phyloP scores from a whole-genome alignment of 2,888 invertebrate species.

The Eilema depressum region DNA sequence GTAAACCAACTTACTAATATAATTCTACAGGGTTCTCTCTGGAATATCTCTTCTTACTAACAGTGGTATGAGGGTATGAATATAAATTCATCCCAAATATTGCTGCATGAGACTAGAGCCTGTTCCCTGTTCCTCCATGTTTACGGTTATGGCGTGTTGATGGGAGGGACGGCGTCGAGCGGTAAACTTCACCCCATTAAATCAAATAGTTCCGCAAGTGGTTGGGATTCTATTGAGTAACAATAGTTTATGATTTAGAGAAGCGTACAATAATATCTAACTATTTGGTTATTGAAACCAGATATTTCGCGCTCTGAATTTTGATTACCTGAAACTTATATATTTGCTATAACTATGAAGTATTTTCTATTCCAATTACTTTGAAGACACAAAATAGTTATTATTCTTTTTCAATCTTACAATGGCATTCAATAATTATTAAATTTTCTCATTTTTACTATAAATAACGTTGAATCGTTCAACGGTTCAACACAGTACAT shows the following conservation, averaged over 20 bases:
- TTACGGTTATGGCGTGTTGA: slow-evolving; percentile 4
- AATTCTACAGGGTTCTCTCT: neutral
- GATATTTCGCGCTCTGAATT: neutral
- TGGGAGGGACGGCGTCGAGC: neutral
- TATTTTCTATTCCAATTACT: neutral
- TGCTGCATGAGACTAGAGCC: neutral
- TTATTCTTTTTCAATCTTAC: neutral
- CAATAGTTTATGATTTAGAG: neutral
- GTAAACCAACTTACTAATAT: neutral
- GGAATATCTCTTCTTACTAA: neutral
- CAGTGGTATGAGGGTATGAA: neutral
- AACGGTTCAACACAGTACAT: no score
- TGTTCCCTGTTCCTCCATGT: neutral
- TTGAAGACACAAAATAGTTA: neutral
- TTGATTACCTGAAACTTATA: neutral
- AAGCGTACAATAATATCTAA: neutral
- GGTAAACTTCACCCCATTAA: neutral
- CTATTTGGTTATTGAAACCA: neutral
- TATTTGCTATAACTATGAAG: no score
- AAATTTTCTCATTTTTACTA: no score
- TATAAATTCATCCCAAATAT: neutral
- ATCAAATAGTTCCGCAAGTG: neutral
- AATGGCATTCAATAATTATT: no score
- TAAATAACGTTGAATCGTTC: no score
- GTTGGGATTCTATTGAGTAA: neutral